Percentiles rank a stretch among this genome's conserved stretches.
These are phyloP conservation scores for Lasioglossum figueresi DNA, from an alignment of 2,888 invertebrate species.

Conservation along the genomic window DNA sequence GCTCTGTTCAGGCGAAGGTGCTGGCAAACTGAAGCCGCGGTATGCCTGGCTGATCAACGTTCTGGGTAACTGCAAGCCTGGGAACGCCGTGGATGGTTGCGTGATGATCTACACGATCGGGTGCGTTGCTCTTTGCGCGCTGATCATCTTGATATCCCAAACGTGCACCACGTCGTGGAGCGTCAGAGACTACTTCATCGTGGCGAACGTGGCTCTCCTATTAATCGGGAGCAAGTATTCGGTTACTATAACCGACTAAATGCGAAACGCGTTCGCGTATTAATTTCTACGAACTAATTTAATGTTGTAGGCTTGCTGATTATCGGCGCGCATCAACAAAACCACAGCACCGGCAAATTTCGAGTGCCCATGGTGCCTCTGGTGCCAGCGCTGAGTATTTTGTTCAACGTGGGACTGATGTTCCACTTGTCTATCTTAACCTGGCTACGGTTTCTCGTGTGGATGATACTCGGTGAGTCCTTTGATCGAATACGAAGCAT, in stretches of 20 bases:
- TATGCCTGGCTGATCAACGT: conserved; percentile 91
- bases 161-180: conserved; percentile 85
- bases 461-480: conserved; percentile 92
- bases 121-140: conserved; percentile 89
- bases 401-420: conserved; percentile 93
- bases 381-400: conserved; percentile 91
- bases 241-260: background rate
- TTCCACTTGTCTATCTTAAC: conserved; percentile 91
- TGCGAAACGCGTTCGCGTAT: background rate
- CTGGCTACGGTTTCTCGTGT: conserved; percentile 93
- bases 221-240: conserved; percentile 87
- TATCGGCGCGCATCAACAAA: conserved; percentile 92
- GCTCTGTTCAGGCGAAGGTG: conserved; percentile 80
- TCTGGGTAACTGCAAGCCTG: conserved; percentile 90
- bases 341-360: conserved; percentile 88
- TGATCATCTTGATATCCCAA: conserved; percentile 76
- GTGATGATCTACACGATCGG: conserved; percentile 89
- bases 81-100: conserved; percentile 88
- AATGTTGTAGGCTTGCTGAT: conserved; percentile 87
- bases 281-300: background rate
- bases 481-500: background rate
- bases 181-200: conserved; percentile 87
- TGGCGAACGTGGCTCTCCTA: conserved; percentile 87
- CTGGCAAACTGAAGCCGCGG: conserved; percentile 90
- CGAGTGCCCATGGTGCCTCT: conserved; percentile 93